Conservation (phyloP, 2,888 invertebrate species). For the Machimus rusticus region DNA sequence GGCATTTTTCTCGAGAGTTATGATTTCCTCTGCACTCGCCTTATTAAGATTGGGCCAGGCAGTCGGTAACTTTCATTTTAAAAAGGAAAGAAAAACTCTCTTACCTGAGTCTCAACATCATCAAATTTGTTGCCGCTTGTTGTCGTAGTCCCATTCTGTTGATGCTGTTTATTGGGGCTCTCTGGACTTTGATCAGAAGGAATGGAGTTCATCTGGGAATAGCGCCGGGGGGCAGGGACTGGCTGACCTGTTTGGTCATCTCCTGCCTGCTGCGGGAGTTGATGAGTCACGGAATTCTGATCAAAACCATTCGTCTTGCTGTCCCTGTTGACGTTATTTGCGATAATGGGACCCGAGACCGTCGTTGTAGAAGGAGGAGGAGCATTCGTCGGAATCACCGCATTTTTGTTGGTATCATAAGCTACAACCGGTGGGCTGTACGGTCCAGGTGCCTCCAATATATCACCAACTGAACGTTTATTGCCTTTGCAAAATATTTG, state of each 20-base stretch:
- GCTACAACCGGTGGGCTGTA: constrained; percentile 21
- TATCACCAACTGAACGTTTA: constrained; percentile 68
- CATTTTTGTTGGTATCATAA: constrained; percentile 43
- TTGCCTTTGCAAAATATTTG: constrained; percentile 59
- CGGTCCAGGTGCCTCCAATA: constrained; percentile 49
- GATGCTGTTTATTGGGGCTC: constrained; percentile 21
- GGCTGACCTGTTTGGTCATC: constrained; percentile 55
- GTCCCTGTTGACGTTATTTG: constrained; percentile 56
- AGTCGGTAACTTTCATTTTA: not conserved
- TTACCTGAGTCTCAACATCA: constrained; percentile 64
- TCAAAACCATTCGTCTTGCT: constrained; percentile 51
- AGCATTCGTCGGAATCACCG: not conserved
- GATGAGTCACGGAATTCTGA: constrained; percentile 30
- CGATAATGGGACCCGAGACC: constrained; percentile 46
- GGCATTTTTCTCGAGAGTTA: constrained; percentile 24
- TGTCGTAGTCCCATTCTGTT: constrained; percentile 49
- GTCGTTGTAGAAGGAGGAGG: constrained; percentile 55
- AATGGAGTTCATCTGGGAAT: constrained; percentile 65
- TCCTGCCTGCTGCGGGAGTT: constrained; percentile 41
- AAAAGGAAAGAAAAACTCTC: constrained; percentile 46
- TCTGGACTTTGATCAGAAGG: constrained; percentile 55
- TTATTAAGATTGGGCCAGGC: constrained; percentile 5
- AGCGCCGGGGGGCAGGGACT: constrained; percentile 62
- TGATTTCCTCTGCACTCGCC: constrained; percentile 38
- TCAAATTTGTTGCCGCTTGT: constrained; percentile 51